A percentile compares a stretch with the other conserved stretches of the same genome.
Conservation (phyloP, 2,888 invertebrate species). For the Chymomyza fuscimana region DNA sequence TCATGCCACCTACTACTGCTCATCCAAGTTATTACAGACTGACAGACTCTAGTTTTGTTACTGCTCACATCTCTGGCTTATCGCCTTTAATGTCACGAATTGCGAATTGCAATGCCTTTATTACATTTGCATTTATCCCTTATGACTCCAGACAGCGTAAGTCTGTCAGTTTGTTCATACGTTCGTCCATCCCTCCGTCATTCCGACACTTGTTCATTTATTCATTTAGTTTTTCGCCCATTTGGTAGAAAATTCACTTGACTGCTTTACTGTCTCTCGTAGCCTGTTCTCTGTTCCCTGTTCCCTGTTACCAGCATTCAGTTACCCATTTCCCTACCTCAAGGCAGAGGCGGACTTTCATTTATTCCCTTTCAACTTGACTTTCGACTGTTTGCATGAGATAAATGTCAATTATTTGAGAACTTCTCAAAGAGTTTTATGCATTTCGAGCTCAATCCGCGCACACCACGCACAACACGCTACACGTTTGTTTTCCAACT, state of each 20-base stretch:
- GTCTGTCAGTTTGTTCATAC: constrained; percentile 4
- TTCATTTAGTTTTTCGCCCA: background rate
- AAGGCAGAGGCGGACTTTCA: constrained; percentile 14
- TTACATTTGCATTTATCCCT: constrained; percentile 32
- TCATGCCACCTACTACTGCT: background rate
- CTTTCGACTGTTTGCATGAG: constrained; percentile 40
- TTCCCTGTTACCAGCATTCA: background rate
- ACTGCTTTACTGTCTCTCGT: constrained; percentile 3
- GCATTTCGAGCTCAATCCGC: constrained; percentile 29
- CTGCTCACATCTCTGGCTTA: constrained; percentile 10
- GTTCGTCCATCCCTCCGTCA: background rate
- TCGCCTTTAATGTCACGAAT: constrained; percentile 30
- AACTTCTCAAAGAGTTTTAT: constrained; percentile 34
- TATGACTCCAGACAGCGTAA: background rate
- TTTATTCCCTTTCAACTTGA: constrained; percentile 33
- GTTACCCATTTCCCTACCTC: background rate
- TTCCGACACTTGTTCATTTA: background rate
- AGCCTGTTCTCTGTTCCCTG: background rate
- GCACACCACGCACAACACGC: background rate
- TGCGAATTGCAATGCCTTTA: constrained; percentile 34
- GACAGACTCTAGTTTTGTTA: background rate
- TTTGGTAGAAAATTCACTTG: constrained; percentile 17
- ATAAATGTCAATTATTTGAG: constrained; percentile 40
- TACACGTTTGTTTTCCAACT: constrained; percentile 7
- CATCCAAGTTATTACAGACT: background rate